Evolutionary conservation across 2,113 vertebrate genomes (phyloP), one percentile per base, ranked within the genome.

Genomic region (Callopanchax toddi): DNA sequence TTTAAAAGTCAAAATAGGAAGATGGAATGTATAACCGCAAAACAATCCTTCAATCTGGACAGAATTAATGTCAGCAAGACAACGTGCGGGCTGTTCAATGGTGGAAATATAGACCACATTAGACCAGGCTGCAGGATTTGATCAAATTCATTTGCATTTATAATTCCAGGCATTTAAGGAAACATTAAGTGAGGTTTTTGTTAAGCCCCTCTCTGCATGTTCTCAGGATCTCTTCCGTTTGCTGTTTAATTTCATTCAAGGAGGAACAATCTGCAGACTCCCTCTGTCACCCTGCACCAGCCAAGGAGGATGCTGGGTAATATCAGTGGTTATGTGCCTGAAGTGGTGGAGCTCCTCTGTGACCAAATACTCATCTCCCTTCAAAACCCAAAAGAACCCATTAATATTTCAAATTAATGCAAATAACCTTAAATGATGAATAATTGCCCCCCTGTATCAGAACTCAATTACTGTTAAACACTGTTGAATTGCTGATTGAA

Each of bases 371-470:
- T 73, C 78, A 86, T 86, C 71, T 68, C 60, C 45, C 52, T 51
- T 57, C 44, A 70, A 64, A 43, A 32, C 36, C 69, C 53, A 63
- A 61, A 84, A 82, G 62, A 83, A 66, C 52, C 75, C 59, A 79
- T 82, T 86, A 86, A 84, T 72, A 77, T 82, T 82, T 74, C 51
- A 79, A 84, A 84, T 86, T 69, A 84, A 84, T 79, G 81, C 78
- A 82, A 86, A 86, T 79, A 77, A 75, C 63, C 53, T 66, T 77
- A 79, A 86, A 84, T 79, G 72, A 84, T 82, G 84, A 84, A 86
- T 82, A 84, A 86, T 86, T 86, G 78, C 70, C 69, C 67, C 45
- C 65, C 29, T 32, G 26, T 67, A 79, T 86, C 78, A 74, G 75
- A 84, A 82, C 84, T 84, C 73, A 84, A 86, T 86, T 79, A 79